Percentiles rank a stretch among this genome's conserved stretches.
Evolutionary conservation across 2,113 vertebrate species (phyloP).

Genomic region (Thunnus thynnus): DNA sequence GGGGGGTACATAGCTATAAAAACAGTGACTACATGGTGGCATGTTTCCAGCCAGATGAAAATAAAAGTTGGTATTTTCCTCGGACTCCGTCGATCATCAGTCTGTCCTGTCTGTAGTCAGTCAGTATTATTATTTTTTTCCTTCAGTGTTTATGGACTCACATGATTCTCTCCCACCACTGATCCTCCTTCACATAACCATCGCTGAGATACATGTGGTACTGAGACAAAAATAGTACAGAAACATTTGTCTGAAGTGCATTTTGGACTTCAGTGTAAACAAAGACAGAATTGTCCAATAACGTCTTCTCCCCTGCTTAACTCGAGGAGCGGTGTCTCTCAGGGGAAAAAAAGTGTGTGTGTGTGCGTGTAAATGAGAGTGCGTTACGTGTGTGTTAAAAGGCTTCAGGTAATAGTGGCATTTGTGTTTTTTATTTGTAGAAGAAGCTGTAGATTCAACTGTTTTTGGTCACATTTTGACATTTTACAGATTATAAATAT

Average conservation of each 20-base stretch:
- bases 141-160: slow-evolving; percentile 42
- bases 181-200: slow-evolving; percentile 41
- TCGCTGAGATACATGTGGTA: slow-evolving; percentile 45
- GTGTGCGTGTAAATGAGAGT: slow-evolving; percentile 21
- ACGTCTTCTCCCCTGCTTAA: slow-evolving; percentile 56
- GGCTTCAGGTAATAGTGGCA: slow-evolving; percentile 67
- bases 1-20: slow-evolving; percentile 68
- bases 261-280: slow-evolving; percentile 76
- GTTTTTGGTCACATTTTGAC: slow-evolving; percentile 72
- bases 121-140: slow-evolving; percentile 24
- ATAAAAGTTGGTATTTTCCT: slow-evolving; percentile 46
- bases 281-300: slow-evolving; percentile 70
- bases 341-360: slow-evolving; percentile 38
- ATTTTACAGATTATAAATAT: slow-evolving; percentile 47
- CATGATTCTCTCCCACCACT: slow-evolving; percentile 28
- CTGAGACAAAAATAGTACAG: slow-evolving; percentile 60
- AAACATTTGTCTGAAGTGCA: slow-evolving; percentile 64
- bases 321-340: slow-evolving; percentile 56
- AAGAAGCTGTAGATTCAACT: slow-evolving; percentile 56
- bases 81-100: slow-evolving; percentile 20
- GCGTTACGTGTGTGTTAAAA: slow-evolving; percentile 53
- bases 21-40: slow-evolving; percentile 59
- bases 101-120: not conserved
- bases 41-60: slow-evolving; percentile 44
- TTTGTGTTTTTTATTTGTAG: slow-evolving; percentile 47